Base-by-base conservation (phyloP, 2,888 invertebrate species). In the Drosophila subsilvestris region DNA sequence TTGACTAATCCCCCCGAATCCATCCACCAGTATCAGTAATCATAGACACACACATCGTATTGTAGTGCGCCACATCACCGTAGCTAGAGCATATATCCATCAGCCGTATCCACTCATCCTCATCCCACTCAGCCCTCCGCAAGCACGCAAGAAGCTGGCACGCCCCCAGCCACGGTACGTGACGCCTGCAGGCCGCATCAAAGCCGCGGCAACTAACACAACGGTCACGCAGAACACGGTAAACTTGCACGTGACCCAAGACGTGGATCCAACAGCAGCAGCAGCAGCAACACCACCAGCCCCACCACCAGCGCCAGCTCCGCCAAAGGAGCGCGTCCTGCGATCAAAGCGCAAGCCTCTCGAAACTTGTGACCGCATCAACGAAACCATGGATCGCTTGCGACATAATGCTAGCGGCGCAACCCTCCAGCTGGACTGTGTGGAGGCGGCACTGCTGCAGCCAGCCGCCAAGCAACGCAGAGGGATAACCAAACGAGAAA, bases 311-410 rank as follows among this genome's bases (percentile, higher is more conserved):
- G 50, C 74, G 22, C 2, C 66, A 47, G 17, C 58, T 9, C 60
- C 43, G 12, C 32, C n/a, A 25, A 18, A 43, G 8, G 56, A 22
- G 18, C 47, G 58, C 10, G n/a, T 32, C 20, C n/a, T 4, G 2
- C 56, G 59, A 3, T 9, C 44, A 8, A 68, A 54, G 29, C 74
- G 57, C 42, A 54, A 60, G 2, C 68, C 55, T 4, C 44, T 37
- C 0, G 69, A 74, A 0, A n/a, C 72, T 6, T 79, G 82, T 44
- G 69, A 49, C 14, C 57, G 75, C 9, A 75, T 82, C 25, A 80
- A 82, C 48, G 60, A 53, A 0, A 45, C 76, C 17, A 43, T 76
- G 45, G 44, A 67, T 5, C 75, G 63, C 0, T 20, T 82, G n/a
- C 78, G 74, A 17, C 62, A 56, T 0, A 66, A 49, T 6, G n/a